Evolutionary conservation across 2,797 vertebrate species (phyloP), one percentile per base, ranked within the genome.

Genomic region (Siniperca scherzeri): DNA sequence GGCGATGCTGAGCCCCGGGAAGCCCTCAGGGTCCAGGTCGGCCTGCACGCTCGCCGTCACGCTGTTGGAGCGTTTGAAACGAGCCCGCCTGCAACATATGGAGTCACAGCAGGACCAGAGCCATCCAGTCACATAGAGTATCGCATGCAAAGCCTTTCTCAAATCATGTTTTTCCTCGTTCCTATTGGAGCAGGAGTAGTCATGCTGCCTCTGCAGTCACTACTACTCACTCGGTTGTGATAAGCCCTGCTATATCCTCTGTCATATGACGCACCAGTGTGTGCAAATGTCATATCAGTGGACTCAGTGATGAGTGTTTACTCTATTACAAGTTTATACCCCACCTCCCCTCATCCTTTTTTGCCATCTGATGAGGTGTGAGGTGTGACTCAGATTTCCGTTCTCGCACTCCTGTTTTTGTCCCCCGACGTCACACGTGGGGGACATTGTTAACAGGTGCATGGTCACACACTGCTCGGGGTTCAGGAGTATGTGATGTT

Each of bases 21-120:
- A 97, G 79, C 97, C 98, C 92, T 99, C 98, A 0, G 97, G 96
- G 93, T 99, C 99, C 92, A 99, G 96, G 95, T 99, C 98, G 0
- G 99, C 98, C 95, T 99, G 99, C 91, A 99, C 99, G 0, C 98
- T 98, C 0, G 98, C 98, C 0, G 99, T 99, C 93, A 99, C 98
- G 0, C 99, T 99, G 95, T 99, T 99, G 94, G 99, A 99, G 84
- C 98, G 98, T 92, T 98, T 99, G 96, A 99, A 99, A 70, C 98
- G 97, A 0, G 98, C 97, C 50, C 97, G 96, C 89, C 99, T 99
- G 93, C 64, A 84, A 91, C 78, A 89, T 71, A 86, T 19, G 56
- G 66, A 66, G 75, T 78, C 85, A 85, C 44, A 44, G 70, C 46
- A 25, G 70, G 76, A 87, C 76, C 52, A 21, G 42, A 83, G 76